Base-by-base conservation (phyloP, 2,888 invertebrate species). In the Drosophila subsilvestris region DNA sequence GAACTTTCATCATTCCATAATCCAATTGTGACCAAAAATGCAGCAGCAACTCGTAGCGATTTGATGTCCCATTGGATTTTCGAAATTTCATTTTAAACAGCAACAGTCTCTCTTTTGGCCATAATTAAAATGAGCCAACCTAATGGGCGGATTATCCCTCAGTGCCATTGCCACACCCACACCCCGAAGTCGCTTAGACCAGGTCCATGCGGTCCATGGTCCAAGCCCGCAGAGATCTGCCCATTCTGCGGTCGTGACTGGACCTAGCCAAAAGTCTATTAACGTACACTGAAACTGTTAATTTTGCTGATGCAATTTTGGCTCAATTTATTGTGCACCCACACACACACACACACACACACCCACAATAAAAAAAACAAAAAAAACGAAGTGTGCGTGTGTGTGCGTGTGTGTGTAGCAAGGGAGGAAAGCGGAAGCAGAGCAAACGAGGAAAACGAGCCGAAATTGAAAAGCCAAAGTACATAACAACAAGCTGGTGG, bases 281-380 rank as follows among this genome's bases (percentile, higher is more conserved):
- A 89, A 85, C 86, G 89, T 75, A 87, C 88, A 76, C 37, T 88
- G 84, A 85, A 85, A 85, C 89, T 88, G 89, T 85, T 85, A 89
- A 85, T 85, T 85, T 85, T 63, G 83, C 82, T 86, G 89, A 84
- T 84, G 84, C 89, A 87, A 84, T 89, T 84, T 89, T 68, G 79
- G 79, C 86, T 87, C 82, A 84, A 84, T 89, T 89, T 84, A 84
- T 84, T 89, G 89, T 85, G 86, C 80, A 89, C 88, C 84, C 86
- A 83, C 88, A 73, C 78, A 76, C 67, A 74, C 22, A 3, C 22
- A 22, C 22, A 22, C 22, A 22, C 1, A 20, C 20, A 20, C 20
- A 74, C 78, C 75, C 63, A 74, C 70, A 62, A 70, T 57, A 65
- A 53, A 66, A 69, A 63, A 68, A 70, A 65, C 63, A 25, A 25